Evolutionary conservation across 2,888 invertebrate genomes (phyloP).

Genomic region (Drosophila greeni): DNA sequence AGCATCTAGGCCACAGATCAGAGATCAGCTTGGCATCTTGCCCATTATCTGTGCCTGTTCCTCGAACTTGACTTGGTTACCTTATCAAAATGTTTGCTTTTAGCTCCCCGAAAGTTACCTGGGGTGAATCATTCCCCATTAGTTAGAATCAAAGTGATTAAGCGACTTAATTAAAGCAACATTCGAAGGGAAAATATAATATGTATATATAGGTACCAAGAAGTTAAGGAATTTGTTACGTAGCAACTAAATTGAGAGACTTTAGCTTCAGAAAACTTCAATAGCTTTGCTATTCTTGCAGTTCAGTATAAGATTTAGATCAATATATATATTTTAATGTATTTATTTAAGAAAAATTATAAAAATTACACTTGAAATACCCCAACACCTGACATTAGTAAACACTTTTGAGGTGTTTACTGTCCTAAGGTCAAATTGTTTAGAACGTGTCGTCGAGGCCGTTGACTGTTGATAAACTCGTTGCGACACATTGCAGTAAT

Average conservation of each 20-base stretch:
- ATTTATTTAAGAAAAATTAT: neutral
- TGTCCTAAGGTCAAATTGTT: constrained; percentile 1
- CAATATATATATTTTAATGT: neutral
- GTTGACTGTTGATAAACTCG: neutral
- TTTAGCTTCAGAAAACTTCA: no score
- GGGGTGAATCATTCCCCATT: neutral
- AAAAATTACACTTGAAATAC: neutral
- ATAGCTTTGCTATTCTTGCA: neutral
- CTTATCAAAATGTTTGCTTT: neutral
- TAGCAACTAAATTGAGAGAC: neutral
- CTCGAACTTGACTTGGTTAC: neutral
- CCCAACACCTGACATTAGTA: neutral
- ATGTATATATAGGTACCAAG: neutral
- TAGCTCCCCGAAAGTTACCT: neutral
- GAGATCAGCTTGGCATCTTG: neutral
- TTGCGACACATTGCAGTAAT: neutral
- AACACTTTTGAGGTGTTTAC: neutral
- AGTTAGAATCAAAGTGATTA: neutral
- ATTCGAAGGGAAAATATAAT: neutral
- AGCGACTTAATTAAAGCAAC: neutral
- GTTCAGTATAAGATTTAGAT: neutral
- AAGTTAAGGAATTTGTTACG: neutral
- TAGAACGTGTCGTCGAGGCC: neutral
- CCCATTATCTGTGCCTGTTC: neutral
- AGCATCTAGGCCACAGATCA: neutral